Evolutionary conservation across 1,140 invertebrate species (phyloP), one percentile per base, ranked within the genome.

Genomic region (Agrypnia vestita): DNA sequence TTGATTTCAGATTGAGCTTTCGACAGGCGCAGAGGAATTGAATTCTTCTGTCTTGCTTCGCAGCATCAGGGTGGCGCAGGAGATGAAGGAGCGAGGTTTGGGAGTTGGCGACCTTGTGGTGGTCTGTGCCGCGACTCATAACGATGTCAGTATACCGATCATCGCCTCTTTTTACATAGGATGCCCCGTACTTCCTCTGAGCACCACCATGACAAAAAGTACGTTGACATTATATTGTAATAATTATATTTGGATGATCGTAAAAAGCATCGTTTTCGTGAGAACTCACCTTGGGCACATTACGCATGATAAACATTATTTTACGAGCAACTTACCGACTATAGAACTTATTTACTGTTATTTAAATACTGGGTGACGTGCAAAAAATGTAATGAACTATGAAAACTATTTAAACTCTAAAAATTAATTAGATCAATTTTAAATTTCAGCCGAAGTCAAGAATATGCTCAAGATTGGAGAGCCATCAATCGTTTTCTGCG

Each of bases 21-120:
- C 51, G 8, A 55, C 56, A 0, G 79, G 53, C 19, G 6, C 21
- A 21, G 3, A 12, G 10, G 79, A 80, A 43, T 69, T 0, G 21
- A 15, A 80, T 46, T 19, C 44, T 12, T 80, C 79, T 12, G 71
- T 80, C n/a, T 12, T 43, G 12, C 25, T 75, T 17, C 61, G 73
- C 43, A 64, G 69, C 17, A 69, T 80, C n/a, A 80, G 79, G 49
- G 79, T 76, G 0, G 72, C 79, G n/a, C 43, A 80, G 49, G 79
- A 56, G 13, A 4, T 80, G 46, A 80, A 43, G 51, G n/a, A 13
- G 8, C 55, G 79, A 46, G 79, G 62, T 44, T 21, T 80, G 8
- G 73, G 61, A 4, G 4, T 80, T 1, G 73, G 61, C n/a, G 72
- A 80, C 49, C 35, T 69, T 11, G n/a, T 80, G n/a, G 25, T 75